Percentiles rank a stretch among this genome's conserved stretches.
Evolutionary conservation across 2,797 vertebrate species (phyloP).

Genomic region (Setipinna tenuifilis): DNA sequence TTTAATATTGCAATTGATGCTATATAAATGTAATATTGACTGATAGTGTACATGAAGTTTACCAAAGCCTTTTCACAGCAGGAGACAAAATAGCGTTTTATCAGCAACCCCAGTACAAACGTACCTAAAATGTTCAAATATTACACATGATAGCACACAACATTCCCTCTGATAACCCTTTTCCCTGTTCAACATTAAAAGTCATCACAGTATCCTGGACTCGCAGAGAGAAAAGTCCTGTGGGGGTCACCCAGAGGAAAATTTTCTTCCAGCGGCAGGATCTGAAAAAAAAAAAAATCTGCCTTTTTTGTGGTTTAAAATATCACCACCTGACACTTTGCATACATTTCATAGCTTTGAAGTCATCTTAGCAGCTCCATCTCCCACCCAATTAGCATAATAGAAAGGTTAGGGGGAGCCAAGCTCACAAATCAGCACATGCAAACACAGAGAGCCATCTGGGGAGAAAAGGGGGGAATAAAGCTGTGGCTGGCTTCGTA

Average conservation of each 20-base stretch:
- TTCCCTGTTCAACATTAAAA: neutral
- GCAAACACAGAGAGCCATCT: conserved; percentile 50
- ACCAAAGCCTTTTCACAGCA: neutral
- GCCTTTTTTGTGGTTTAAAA: conserved; percentile 58
- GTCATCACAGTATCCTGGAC: neutral
- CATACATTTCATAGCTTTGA: conserved; percentile 58
- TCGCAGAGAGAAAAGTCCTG: conserved; percentile 44
- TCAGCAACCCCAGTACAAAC: neutral
- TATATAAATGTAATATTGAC: neutral
- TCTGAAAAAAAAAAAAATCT: conserved; percentile 45
- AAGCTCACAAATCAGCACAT: conserved; percentile 42
- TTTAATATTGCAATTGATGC: neutral
- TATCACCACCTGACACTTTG: conserved; percentile 61
- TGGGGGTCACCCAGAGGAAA: conserved; percentile 30
- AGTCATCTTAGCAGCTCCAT: conserved; percentile 61
- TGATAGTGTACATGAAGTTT: neutral
- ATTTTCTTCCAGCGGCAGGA: conserved; percentile 24
- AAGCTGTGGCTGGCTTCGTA: neutral
- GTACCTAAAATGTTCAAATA: neutral
- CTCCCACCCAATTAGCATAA: conserved; percentile 61
- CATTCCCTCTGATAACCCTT: neutral
- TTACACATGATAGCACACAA: neutral
- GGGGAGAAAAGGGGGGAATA: conserved; percentile 38
- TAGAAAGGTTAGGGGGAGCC: conserved; percentile 57
- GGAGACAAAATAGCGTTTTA: no score